Base-by-base conservation (phyloP, 2,888 invertebrate species). In the Agrotis puta region DNA sequence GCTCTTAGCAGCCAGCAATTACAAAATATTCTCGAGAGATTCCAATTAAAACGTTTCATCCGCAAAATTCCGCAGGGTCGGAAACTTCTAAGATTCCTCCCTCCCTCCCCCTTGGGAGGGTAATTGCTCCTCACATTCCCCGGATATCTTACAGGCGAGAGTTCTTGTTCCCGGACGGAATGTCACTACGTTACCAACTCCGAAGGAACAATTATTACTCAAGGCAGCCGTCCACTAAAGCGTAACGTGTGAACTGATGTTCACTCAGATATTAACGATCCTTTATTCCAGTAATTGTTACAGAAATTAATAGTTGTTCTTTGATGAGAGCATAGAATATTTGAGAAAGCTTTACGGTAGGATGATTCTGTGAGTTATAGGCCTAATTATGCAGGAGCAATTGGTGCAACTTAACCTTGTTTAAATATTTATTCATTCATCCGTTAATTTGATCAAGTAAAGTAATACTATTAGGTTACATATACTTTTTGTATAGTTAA, bases 41-140 rank as follows among this genome's bases (percentile, higher is more conserved):
- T 93, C 94, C 93, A 95, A 96, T 95, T 96, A 95, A 95, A 95
- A 92, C 95, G 92, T 91, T 94, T 87, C 93, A 94, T 93, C 94
- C 95, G 91, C 94, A 94, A 93, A 93, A 95, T 95, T 94, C 95
- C 94, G 86, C 88, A 86, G 92, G 91, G 91, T 90, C 90, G 90
- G 91, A 91, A 94, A 94, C 90, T 94, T 95, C 91, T 87, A 88
- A 89, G 90, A 91, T 89, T 91, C 91, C 91, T 83, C 86, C 85
- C 82, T 70, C 83, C 79, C 68, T 79, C 86, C 83, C 77, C 83
- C 81, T 81, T 70, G 80, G 76, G 78, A 69, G 81, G 78, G 88
- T 89, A 90, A 92, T 91, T 89, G 90, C 87, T 88, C 88, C 87
- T 87, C 85, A 88, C 90, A 95, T 95, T 94, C 95, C 90, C 91